These are phyloP conservation scores for Lates japonicus DNA, from an alignment of 2,797 vertebrate genomes.

Conservation along the genomic window DNA sequence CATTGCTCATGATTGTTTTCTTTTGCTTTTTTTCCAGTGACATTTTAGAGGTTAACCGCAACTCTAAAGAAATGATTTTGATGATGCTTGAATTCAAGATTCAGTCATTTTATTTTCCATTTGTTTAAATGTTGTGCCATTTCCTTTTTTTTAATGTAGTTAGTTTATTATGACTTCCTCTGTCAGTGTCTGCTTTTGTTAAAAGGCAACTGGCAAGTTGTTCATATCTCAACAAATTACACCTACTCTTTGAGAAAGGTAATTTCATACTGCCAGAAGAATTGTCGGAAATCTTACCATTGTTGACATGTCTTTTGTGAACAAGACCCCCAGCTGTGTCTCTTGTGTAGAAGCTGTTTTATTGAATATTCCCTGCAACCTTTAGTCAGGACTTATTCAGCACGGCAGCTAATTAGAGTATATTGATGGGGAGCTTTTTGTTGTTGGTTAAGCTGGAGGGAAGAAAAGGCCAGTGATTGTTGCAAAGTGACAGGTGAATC, in stretches of 20 bases:
- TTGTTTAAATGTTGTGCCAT: neutral
- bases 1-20: neutral
- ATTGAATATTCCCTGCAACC: slow-evolving; percentile 63
- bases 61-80: neutral
- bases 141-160: neutral
- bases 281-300: slow-evolving; percentile 11
- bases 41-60: neutral
- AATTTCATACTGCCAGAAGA: slow-evolving; percentile 20
- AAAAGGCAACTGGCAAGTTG: slow-evolving; percentile 4
- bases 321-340: slow-evolving; percentile 36
- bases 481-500: slow-evolving; percentile 73
- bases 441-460: slow-evolving; percentile 56
- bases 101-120: slow-evolving; percentile 24
- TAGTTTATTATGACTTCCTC: slow-evolving; percentile 9
- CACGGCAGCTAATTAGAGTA: slow-evolving; percentile 63
- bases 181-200: slow-evolving; percentile 13
- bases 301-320: slow-evolving; percentile 43
- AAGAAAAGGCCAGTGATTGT: slow-evolving; percentile 63
- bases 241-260: neutral
- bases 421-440: slow-evolving; percentile 66
- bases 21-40: neutral
- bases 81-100: slow-evolving; percentile 6
- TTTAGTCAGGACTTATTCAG: slow-evolving; percentile 57
- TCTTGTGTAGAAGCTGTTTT: slow-evolving; percentile 33
- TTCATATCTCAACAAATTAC: slow-evolving; percentile 25